phyloP scores from a whole-genome alignment of 2,797 vertebrate genomes.

The Varecia variegata region DNA sequence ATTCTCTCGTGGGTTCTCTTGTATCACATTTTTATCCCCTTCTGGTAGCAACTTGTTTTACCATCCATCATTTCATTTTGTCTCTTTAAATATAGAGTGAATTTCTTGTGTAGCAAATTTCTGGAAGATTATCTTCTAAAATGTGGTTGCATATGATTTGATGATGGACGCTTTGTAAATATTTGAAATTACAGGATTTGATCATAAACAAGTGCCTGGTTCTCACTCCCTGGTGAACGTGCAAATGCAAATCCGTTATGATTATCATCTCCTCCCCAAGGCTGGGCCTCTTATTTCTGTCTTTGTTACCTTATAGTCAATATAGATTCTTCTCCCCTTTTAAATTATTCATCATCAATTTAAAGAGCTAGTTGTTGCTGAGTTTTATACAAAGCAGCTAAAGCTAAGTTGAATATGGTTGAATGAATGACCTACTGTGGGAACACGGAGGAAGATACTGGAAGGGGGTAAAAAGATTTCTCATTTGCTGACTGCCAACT shows the following conservation, averaged over 20 bases:
- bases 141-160: background rate
- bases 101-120: background rate
- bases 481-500: background rate
- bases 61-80: background rate
- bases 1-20: background rate
- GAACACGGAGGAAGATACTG: background rate
- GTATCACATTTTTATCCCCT: background rate
- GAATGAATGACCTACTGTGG: background rate
- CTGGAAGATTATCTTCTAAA: background rate
- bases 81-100: background rate
- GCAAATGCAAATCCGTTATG: background rate
- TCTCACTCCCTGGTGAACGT: background rate
- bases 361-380: background rate
- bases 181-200: background rate
- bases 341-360: background rate
- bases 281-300: background rate
- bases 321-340: background rate
- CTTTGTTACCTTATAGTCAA: background rate
- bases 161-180: slow-evolving; percentile 36
- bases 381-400: background rate
- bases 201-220: background rate
- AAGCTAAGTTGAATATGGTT: background rate
- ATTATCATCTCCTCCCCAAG: rapidly evolving
- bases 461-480: background rate
- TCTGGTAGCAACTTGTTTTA: background rate